phyloP scores from a whole-genome alignment of 2,113 vertebrate genomes.

The Dolichallabes microphthalmus region DNA sequence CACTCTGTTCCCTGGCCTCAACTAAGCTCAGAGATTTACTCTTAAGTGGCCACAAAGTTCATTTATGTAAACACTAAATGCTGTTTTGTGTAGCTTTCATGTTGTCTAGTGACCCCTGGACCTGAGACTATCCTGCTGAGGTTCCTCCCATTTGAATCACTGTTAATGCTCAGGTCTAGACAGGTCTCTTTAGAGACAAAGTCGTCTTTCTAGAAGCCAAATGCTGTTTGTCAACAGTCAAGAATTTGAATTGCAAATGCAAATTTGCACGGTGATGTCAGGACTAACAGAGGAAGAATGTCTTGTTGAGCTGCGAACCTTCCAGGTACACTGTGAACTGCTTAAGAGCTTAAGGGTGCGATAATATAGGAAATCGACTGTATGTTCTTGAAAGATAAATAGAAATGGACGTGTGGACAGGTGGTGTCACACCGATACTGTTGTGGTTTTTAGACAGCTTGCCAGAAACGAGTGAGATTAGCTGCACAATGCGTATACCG shows the following conservation, averaged over 20 bases:
- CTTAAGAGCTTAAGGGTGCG: not conserved
- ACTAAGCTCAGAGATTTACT: not conserved
- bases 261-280: conserved; percentile 2
- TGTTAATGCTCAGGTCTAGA: conserved; percentile 22
- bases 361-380: not conserved
- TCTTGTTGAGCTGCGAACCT: conserved; percentile 25
- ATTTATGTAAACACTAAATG: conserved; percentile 20
- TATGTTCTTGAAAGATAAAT: not conserved
- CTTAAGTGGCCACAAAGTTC: conserved; percentile 1
- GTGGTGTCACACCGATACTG: not conserved
- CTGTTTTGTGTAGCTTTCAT: not conserved
- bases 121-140: conserved; percentile 8
- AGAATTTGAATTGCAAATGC: conserved; percentile 17
- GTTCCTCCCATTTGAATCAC: not conserved
- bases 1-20: not conserved
- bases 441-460: not conserved
- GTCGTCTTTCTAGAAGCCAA: not conserved
- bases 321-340: not conserved
- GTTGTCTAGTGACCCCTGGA: not conserved
- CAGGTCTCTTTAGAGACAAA: conserved; percentile 5
- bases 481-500: not conserved
- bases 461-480: not conserved
- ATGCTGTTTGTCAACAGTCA: conserved; percentile 1
- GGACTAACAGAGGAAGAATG: conserved; percentile 10
- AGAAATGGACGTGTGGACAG: not conserved